Evolutionary conservation across 1,140 invertebrate species (phyloP).

Genomic region (Caligus rogercresseyi): DNA sequence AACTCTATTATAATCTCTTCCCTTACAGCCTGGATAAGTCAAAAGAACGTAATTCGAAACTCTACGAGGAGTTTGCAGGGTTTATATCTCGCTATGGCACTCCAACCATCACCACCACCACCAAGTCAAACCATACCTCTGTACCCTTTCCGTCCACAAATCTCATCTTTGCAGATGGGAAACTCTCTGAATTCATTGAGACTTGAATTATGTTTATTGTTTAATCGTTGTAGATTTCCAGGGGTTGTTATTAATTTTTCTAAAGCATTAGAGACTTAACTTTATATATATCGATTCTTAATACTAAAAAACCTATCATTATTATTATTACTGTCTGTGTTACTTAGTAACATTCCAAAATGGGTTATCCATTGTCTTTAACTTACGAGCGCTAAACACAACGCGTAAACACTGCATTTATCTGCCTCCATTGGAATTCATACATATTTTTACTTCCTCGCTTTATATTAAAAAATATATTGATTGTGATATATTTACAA

Average conservation of each 20-base stretch:
- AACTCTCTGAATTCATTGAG: neutral
- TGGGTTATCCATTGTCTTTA: too few relatives aligned
- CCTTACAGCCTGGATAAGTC: constrained; percentile 6
- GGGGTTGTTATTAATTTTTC: too few relatives aligned
- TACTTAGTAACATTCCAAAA: neutral
- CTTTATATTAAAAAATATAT: neutral
- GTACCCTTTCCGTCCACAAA: constrained; percentile 5
- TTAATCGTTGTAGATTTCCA: neutral
- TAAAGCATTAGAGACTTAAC: too few relatives aligned
- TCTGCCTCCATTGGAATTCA: too few relatives aligned
- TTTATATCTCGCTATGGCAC: too few relatives aligned
- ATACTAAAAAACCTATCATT: too few relatives aligned
- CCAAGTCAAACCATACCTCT: neutral
- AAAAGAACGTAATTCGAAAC: neutral
- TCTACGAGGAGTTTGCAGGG: constrained; percentile 1
- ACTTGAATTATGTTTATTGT: constrained; percentile 15
- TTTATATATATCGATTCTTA: neutral
- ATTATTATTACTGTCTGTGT: too few relatives aligned
- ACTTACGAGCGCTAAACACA: too few relatives aligned
- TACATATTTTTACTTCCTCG: too few relatives aligned
- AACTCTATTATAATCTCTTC: too few relatives aligned
- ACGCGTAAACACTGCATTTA: too few relatives aligned
- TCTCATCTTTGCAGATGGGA: constrained; percentile 7
- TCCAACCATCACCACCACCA: neutral
- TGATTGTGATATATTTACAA: neutral